These are phyloP conservation scores for Harpalus rubripes DNA, from an alignment of 2,888 invertebrate genomes.

Conservation along the genomic window DNA sequence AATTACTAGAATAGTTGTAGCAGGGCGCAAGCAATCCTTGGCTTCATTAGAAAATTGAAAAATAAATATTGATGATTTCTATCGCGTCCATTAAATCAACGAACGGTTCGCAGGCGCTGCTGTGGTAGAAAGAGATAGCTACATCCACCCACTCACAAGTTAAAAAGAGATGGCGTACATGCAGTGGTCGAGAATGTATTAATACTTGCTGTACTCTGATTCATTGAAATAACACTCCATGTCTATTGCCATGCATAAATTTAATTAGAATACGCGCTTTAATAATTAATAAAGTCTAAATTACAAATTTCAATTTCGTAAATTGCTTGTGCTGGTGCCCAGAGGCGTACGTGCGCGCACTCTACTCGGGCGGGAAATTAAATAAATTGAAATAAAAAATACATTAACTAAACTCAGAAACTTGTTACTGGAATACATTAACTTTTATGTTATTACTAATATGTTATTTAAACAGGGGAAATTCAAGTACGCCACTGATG, in stretches of 20 bases:
- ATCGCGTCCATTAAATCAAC: constrained; percentile 66
- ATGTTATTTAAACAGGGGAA: constrained; percentile 8
- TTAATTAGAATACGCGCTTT: constrained; percentile 66
- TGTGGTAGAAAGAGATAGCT: constrained; percentile 12
- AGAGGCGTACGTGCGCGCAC: constrained; percentile 47
- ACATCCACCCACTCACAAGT: background rate
- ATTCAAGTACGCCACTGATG: constrained; percentile 11
- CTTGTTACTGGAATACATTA: constrained; percentile 22
- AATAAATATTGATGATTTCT: constrained; percentile 67
- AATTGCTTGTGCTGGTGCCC: constrained; percentile 58
- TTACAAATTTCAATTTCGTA: constrained; percentile 67
- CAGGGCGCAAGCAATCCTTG: constrained; percentile 47
- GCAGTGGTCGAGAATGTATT: constrained; percentile 52
- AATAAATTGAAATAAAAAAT: constrained; percentile 43
- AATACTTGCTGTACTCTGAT: constrained; percentile 57
- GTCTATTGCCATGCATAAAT: constrained; percentile 65
- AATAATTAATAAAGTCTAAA: constrained; percentile 67
- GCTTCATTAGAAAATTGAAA: constrained; percentile 67
- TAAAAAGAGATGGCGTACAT: background rate
- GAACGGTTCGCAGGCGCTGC: constrained; percentile 31
- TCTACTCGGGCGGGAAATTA: constrained; percentile 33
- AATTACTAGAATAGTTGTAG: constrained; percentile 49
- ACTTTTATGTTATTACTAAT: constrained; percentile 4
- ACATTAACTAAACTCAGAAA: constrained; percentile 27
- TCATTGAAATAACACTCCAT: constrained; percentile 62